A percentile compares a stretch with the other conserved stretches of the same genome.
Conservation (phyloP, 2,113 vertebrate species). For the Pseudopipra pipra region DNA sequence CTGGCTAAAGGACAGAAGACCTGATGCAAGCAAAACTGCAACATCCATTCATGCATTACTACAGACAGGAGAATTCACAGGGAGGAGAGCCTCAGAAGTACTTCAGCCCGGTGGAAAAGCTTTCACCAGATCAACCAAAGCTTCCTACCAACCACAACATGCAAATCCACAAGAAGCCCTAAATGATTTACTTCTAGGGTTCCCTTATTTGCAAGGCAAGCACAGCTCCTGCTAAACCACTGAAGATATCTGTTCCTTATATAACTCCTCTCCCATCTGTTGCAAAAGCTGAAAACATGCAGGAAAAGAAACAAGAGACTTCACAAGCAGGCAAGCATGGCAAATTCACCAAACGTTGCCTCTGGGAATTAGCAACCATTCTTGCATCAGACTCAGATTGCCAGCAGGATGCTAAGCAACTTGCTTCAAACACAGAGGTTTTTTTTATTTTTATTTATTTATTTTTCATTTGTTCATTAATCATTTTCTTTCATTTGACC, state of each 20-base stretch:
- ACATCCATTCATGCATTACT: neutral
- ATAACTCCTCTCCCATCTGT: neutral
- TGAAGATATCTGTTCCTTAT: neutral
- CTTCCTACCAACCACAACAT: neutral
- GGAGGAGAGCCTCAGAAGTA: neutral
- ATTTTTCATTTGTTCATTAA: neutral
- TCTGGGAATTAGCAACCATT: neutral
- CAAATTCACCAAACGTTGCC: neutral
- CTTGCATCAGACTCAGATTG: neutral
- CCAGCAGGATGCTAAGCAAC: neutral
- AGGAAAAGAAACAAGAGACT: neutral
- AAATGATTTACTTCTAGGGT: neutral
- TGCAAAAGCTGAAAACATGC: neutral
- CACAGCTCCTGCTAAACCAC: neutral
- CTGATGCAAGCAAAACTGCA: neutral
- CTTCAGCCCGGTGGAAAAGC: neutral
- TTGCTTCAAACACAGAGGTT: neutral
- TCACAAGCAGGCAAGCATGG: neutral
- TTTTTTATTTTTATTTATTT: neutral
- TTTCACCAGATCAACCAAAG: neutral
- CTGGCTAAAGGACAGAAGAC: neutral
- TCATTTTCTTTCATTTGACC: neutral
- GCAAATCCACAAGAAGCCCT: neutral
- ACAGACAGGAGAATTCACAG: neutral
- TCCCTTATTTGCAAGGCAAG: neutral